Evolutionary conservation across 2,797 vertebrate species (phyloP).

Genomic region (Pachyuromys duprasi): DNA sequence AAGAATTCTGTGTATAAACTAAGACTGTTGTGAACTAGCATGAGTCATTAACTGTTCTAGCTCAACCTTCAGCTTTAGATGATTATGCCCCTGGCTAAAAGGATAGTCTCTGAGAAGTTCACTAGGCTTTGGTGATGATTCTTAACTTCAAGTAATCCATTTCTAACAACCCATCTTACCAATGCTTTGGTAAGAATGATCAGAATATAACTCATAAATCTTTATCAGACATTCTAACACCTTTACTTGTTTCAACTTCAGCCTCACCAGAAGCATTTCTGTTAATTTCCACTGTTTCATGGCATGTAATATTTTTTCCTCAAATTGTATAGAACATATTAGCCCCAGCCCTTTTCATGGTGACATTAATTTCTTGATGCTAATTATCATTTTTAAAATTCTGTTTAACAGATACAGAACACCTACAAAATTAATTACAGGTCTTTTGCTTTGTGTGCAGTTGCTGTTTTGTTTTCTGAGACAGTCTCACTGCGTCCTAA

Average conservation of each 20-base stretch:
- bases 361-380: not conserved
- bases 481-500: not conserved
- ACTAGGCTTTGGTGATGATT: constrained; percentile 23
- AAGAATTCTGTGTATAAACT: constrained; percentile 43
- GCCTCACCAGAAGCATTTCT: not conserved
- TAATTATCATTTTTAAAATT: constrained; percentile 55
- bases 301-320: constrained; percentile 7
- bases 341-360: not conserved
- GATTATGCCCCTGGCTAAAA: constrained; percentile 54
- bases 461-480: not conserved
- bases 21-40: not conserved
- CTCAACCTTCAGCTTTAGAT: not conserved
- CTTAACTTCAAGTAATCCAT: constrained; percentile 43
- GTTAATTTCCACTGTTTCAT: constrained; percentile 21
- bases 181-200: constrained; percentile 17
- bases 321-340: constrained; percentile 15
- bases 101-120: constrained; percentile 32
- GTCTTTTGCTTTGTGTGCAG: not conserved
- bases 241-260: constrained; percentile 28
- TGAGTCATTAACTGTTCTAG: constrained; percentile 64
- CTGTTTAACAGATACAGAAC: constrained; percentile 46
- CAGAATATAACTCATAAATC: not conserved
- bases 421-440: constrained; percentile 21
- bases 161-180: constrained; percentile 24
- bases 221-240: constrained; percentile 25